These are phyloP conservation scores for Psittacula echo DNA, from an alignment of 2,797 vertebrate species.

Conservation along the genomic window DNA sequence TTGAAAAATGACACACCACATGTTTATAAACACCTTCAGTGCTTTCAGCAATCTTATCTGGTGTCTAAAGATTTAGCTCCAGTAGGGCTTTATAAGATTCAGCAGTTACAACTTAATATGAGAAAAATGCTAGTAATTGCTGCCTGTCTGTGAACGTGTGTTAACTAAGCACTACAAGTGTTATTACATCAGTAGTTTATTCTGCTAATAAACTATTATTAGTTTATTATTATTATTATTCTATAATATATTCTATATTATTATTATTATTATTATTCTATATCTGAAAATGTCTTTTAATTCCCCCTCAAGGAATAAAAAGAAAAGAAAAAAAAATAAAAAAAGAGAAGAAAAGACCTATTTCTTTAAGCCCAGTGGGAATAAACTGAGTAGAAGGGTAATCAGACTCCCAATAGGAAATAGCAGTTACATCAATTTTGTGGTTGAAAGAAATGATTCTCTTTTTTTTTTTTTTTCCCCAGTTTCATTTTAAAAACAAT, in stretches of 20 bases:
- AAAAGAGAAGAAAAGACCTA: background rate
- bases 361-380: background rate
- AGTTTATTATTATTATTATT: too few relatives aligned
- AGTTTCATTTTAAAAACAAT: background rate
- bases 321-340: background rate
- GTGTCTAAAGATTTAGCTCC: background rate
- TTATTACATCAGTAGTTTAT: background rate
- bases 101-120: background rate
- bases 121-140: constrained; percentile 12
- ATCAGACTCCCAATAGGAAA: background rate
- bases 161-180: background rate
- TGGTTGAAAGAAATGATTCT: background rate
- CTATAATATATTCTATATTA: too few relatives aligned
- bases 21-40: background rate
- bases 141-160: background rate
- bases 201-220: too few relatives aligned
- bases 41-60: background rate
- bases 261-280: too few relatives aligned
- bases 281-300: constrained; percentile 1
- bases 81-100: background rate
- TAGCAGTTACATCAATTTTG: background rate
- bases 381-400: background rate
- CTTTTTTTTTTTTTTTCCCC: background rate
- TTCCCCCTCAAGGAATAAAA: background rate
- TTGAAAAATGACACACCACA: background rate